Evolutionary conservation across 2,888 invertebrate species (phyloP), one percentile per base, ranked within the genome.

Genomic region (Neocrepidodera transversa): DNA sequence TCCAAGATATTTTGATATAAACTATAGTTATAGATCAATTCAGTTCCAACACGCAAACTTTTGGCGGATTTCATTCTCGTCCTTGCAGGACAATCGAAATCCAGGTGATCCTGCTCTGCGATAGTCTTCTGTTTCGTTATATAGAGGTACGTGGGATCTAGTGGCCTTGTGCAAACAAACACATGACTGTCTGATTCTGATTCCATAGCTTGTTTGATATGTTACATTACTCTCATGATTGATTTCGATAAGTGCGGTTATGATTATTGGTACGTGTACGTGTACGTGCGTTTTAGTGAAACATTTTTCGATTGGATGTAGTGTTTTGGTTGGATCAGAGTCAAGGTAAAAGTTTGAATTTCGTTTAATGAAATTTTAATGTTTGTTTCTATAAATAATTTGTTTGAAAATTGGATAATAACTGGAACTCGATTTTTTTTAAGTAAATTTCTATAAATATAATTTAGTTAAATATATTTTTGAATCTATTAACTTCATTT

Each of bases 131-230:
- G n/a, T n/a, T 51, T 42, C 20, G 17, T 47, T 5, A 32, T 23
- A 5, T 23, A 23, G n/a, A 35, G 5, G 35, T 18, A 43, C 28
- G 59, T 74, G 73, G 71, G 72, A 68, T 69, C 70, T 66, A 68
- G 69, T 71, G 76, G 72, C 76, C 76, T 77, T 77, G 75, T 72
- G 71, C 71, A 71, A 73, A 72, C 71, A 70, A 58, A 73, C 73
- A 73, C 70, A 73, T 68, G 72, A 75, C 70, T 69, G 72, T 71
- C 71, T 68, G 72, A 72, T 72, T 75, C 72, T 74, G 73, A 72
- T 72, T 69, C 2, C 67, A 71, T 67, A 69, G 72, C 66, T 67
- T 68, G 68, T 66, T 68, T 52, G 23, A 3, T 23, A 5, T 23
- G 65, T 68, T 65, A 8, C 13, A 64, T 68, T 66, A 63, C 61